Percentiles rank a stretch among this genome's conserved stretches.
These are phyloP conservation scores for Rattus norvegicus DNA, from an alignment of 2,113 vertebrate genomes.

Conservation along the genomic window DNA sequence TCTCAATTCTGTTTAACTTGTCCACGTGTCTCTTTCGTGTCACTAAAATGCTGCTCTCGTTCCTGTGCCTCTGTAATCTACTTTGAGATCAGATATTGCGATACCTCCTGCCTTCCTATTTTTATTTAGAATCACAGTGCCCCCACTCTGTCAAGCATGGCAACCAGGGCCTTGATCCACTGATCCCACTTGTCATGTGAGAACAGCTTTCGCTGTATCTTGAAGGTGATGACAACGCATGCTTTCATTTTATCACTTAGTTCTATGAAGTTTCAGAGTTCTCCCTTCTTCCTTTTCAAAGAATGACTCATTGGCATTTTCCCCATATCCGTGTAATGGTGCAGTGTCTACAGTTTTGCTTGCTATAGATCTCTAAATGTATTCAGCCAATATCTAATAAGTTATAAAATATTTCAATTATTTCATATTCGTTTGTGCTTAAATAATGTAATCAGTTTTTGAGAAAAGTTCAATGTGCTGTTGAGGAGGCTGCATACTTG, in stretches of 20 bases:
- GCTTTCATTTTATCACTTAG: neutral
- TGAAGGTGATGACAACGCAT: neutral
- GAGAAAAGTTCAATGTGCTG: neutral
- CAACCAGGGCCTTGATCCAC: neutral
- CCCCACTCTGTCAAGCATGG: too few relatives aligned
- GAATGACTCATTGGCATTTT: neutral
- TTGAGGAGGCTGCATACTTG: neutral
- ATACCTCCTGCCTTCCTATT: neutral
- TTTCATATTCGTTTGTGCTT: neutral
- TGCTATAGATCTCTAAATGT: neutral
- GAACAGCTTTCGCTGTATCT: neutral
- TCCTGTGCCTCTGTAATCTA: neutral
- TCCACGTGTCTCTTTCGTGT: neutral
- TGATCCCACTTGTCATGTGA: neutral
- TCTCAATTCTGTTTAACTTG: neutral
- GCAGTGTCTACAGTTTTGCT: neutral
- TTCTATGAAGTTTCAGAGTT: neutral
- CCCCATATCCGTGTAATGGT: too few relatives aligned
- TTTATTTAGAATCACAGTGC: neutral
- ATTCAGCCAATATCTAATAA: neutral
- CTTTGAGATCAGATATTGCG: neutral
- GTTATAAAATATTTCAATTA: neutral
- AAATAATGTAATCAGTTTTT: neutral
- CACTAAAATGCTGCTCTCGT: neutral
- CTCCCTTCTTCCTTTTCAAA: neutral